Conservation (phyloP, 2,888 invertebrate genomes). For the Drosophila greeni region DNA sequence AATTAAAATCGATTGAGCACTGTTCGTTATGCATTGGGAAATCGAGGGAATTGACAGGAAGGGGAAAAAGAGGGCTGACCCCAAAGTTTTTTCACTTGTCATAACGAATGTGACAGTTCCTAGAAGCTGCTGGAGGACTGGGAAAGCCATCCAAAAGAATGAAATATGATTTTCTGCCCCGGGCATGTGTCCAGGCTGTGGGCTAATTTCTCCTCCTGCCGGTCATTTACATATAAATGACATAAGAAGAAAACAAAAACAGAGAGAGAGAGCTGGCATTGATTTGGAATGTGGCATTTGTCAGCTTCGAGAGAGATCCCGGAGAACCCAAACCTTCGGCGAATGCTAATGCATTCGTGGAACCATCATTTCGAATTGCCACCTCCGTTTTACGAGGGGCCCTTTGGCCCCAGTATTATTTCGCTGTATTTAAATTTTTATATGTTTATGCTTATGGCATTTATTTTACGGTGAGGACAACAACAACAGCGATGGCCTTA, state of each 20-base stretch:
- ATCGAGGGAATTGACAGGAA: constrained; percentile 54
- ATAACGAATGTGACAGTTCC: constrained; percentile 48
- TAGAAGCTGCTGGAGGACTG: constrained; percentile 27
- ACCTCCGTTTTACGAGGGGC: constrained; percentile 38
- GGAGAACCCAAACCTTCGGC: too few relatives aligned
- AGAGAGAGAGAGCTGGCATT: constrained; percentile 43
- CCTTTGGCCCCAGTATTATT: constrained; percentile 24
- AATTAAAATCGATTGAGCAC: constrained; percentile 62
- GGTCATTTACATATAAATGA: constrained; percentile 70
- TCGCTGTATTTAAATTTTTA: constrained; percentile 54
- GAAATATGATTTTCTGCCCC: constrained; percentile 61
- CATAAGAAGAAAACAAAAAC: constrained; percentile 22
- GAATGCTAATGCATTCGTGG: constrained; percentile 47
- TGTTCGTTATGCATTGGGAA: constrained; percentile 40
- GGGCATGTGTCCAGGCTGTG: constrained; percentile 37
- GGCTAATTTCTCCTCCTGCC: constrained; percentile 36
- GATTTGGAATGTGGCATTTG: constrained; percentile 61
- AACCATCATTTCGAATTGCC: constrained; percentile 34
- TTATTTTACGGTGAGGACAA: constrained; percentile 42
- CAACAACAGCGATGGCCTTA: constrained; percentile 18
- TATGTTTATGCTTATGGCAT: constrained; percentile 46
- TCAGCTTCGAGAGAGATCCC: constrained; percentile 13
- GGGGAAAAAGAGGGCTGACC: constrained; percentile 30
- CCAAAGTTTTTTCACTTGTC: constrained; percentile 46
- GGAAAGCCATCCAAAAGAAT: constrained; percentile 20